Conservation (phyloP, 2,113 vertebrate genomes). For the Mugil cephalus region DNA sequence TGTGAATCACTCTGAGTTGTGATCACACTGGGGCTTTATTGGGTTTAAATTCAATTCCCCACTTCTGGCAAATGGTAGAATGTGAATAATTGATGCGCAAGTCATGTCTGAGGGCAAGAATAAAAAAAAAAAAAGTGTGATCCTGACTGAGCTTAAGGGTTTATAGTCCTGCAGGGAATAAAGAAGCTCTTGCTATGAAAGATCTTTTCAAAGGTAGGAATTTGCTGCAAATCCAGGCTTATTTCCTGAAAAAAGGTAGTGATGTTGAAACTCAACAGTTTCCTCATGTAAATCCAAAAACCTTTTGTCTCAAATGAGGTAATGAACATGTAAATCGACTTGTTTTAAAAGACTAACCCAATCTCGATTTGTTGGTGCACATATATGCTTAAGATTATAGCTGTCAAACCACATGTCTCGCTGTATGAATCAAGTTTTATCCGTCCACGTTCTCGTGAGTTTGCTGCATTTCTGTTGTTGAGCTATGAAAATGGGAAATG, state of each 20-base stretch:
- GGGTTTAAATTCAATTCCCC: conserved; percentile 50
- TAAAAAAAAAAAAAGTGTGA: conserved; percentile 33
- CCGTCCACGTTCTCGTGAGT: conserved; percentile 7
- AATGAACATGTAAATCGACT: not conserved
- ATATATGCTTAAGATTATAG: not conserved
- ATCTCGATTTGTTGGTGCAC: not conserved
- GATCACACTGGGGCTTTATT: conserved; percentile 29
- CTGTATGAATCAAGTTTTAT: not conserved
- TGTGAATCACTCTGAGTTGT: conserved; percentile 35
- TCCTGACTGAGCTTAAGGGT: conserved; percentile 38
- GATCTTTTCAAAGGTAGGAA: conserved; percentile 3
- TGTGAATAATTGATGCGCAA: conserved; percentile 58
- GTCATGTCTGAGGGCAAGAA: conserved; percentile 32
- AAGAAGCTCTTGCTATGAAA: conserved; percentile 3
- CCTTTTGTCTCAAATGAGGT: not conserved
- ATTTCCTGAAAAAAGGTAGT: not conserved
- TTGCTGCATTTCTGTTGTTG: conserved; percentile 41
- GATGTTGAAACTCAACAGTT: conserved; percentile 9
- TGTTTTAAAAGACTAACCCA: not conserved
- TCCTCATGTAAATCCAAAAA: not conserved
- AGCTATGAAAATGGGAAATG: conserved; percentile 57
- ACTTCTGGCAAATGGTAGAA: conserved; percentile 37
- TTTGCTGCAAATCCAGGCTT: conserved; percentile 13
- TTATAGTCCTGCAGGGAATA: conserved; percentile 32
- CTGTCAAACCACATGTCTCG: not conserved